Evolutionary conservation across 1,140 invertebrate species (phyloP), one percentile per base, ranked within the genome.

Genomic region (Eueides isabella): DNA sequence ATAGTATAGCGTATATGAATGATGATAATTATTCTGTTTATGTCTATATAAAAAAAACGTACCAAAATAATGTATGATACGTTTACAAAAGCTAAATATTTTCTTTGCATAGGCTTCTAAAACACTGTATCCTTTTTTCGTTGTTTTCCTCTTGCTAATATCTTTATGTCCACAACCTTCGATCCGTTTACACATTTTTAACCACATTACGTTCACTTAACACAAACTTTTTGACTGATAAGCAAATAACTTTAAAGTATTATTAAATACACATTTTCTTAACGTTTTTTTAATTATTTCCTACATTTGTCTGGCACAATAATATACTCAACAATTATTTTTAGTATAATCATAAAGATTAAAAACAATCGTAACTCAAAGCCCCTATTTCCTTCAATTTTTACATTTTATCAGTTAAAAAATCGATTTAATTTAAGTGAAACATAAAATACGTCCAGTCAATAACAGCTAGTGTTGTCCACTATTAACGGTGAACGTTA

Each of bases 391-490:
- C n/a, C n/a, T n/a, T n/a, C n/a, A n/a, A n/a, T 67, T 67, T 67
- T 31, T 31, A 63, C 16, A 63, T 63, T 63, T 63, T n/a, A 16
- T 55, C 0, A 12, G 7, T 55, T 26, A 55, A 11, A 44, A 19
- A 19, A 44, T 7, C 26, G 12, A 61, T 11, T 26, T 26, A 62
- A 9, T 29, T n/a, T 30, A 30, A 31, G 41, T 23, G 29, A 29
- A 61, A 74, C 72, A 31, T 68, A 63, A 66, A 76, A 71, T 62
- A 76, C 77, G 77, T 76, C 71, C 72, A 76, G 38, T 76, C 69
- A 30, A 74, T 35, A 14, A 72, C 63, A 23, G 66, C 62, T 71
- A 72, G 63, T 44, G 67, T 71, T 66, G 72, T 72, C 62, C 66
- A 79, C 77, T 79, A 73, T 71, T 74, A 71, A 72, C 33, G 68